phyloP scores from a whole-genome alignment of 2,113 vertebrate genomes.

The Laticauda colubrina region DNA sequence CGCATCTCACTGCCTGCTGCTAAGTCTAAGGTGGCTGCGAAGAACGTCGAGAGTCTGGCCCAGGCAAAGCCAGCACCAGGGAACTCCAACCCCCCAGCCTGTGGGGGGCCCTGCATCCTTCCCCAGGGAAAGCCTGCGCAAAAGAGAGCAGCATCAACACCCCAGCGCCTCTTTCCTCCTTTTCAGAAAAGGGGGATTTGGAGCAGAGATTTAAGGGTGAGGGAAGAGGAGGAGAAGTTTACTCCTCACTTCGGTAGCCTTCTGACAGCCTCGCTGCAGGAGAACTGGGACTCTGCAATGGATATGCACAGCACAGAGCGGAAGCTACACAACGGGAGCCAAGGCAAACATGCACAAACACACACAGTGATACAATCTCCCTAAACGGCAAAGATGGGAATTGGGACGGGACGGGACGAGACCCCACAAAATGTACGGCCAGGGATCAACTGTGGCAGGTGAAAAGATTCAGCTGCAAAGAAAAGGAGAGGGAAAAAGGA shows the following conservation, averaged over 20 bases:
- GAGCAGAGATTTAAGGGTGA: too few species aligned
- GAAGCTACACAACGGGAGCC: too few species aligned
- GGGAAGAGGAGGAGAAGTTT: too few species aligned
- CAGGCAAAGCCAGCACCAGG: not conserved
- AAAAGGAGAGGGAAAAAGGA: not conserved
- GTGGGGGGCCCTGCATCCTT: not conserved
- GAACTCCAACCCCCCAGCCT: not conserved
- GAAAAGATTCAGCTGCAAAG: not conserved
- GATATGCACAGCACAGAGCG: not conserved
- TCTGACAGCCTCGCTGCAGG: not conserved
- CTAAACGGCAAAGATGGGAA: not conserved
- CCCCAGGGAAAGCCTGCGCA: not conserved
- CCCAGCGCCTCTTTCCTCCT: not conserved
- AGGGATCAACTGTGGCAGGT: not conserved
- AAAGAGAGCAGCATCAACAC: not conserved
- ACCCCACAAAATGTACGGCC: too few species aligned
- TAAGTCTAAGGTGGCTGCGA: too few species aligned
- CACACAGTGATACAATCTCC: too few species aligned
- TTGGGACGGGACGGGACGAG: not conserved
- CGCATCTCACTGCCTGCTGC: not conserved
- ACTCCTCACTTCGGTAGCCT: fast-evolving
- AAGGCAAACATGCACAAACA: not conserved
- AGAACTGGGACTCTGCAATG: not conserved
- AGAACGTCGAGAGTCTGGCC: not conserved
- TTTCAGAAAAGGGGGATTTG: not conserved